Evolutionary conservation across 2,888 invertebrate genomes (phyloP), one percentile per base, ranked within the genome.

Genomic region (Idaea biselata): DNA sequence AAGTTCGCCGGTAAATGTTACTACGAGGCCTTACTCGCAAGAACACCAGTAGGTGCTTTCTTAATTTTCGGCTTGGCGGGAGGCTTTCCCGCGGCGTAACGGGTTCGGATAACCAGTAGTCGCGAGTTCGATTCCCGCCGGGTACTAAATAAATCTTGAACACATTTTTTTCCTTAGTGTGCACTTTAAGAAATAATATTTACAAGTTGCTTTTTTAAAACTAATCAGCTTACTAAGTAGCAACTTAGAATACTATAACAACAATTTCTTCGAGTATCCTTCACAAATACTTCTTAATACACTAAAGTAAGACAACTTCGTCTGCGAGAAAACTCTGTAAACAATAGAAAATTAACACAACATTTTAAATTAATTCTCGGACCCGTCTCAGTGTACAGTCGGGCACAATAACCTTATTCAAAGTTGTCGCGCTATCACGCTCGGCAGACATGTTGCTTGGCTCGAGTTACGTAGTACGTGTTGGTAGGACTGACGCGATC

Each of bases 341-440:
- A 77, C 74, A 74, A 66, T 67, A 74, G 72, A 78, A 75, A 81
- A 78, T 78, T 77, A 80, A 76, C 77, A 74, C 70, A 75, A 73
- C 75, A 67, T 76, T 79, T 76, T 73, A 77, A 80, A 81, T 79
- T 74, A 80, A 78, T 81, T 76, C 73, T 65, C 63, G 59, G 70
- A 66, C 73, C 72, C 68, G 59, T 44, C 44, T 44, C 44, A 68
- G 63, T 66, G 78, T 81, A 82, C 77, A 76, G 77, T 75, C 77
- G 77, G 68, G 74, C 70, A 72, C 82, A 81, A 80, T 81, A 68
- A 77, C 67, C 71, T 73, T 77, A 25, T 56, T 67, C 67, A 70
- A 78, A 74, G 76, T 75, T 73, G 75, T 74, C 70, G 74, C 82
- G 79, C 82, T 84, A 85, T 85, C 84, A 83, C 74, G 69, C 73